Evolutionary conservation across 1,140 invertebrate genomes (phyloP), one percentile per base, ranked within the genome.

Genomic region (Yoshiicerus persimilis): DNA sequence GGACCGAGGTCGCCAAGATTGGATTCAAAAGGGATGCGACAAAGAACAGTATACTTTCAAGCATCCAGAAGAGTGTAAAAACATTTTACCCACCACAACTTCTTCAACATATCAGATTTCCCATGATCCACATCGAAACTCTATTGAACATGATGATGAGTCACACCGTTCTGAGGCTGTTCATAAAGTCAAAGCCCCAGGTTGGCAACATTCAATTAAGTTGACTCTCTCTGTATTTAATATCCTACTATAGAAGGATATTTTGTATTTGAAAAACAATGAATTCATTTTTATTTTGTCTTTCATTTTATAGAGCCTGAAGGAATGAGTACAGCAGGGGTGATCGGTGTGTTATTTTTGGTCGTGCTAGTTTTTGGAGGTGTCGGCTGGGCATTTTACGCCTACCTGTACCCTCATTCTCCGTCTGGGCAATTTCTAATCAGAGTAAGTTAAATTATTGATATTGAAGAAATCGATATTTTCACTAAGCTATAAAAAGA

Each of bases 401-500:
- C 98, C 23, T 99, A 99, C 93, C 95, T 96, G 90, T 97, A 98
- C 93, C 99, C 98, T 10, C 98, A 99, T 91, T 96, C 97, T 16
- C 94, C 96, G 30, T 98, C 98, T 88, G 99, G 99, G 88, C 98
- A 99, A 93, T 95, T 99, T 91, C 94, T 99, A 62, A 99, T 99
- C 91, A 97, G 97, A 95, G 98, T 99, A 93, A 94, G 94, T 70
- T 87, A 30, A 87, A 20, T n/a, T 77, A 66, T 11, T 25, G 3
- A 13, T 32, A n/a, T n/a, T n/a, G n/a, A n/a, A n/a, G n/a, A n/a
- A n/a, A n/a, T n/a, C n/a, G n/a, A n/a, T n/a, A n/a, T n/a, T n/a
- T n/a, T n/a, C n/a, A n/a, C n/a, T n/a, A n/a, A n/a, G n/a, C n/a
- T n/a, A n/a, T n/a, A n/a, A n/a, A n/a, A n/a, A n/a, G n/a, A n/a